Percentiles rank a stretch among this genome's conserved stretches.
Evolutionary conservation across 1,140 invertebrate genomes (phyloP).

Genomic region (Conus ventricosus): DNA sequence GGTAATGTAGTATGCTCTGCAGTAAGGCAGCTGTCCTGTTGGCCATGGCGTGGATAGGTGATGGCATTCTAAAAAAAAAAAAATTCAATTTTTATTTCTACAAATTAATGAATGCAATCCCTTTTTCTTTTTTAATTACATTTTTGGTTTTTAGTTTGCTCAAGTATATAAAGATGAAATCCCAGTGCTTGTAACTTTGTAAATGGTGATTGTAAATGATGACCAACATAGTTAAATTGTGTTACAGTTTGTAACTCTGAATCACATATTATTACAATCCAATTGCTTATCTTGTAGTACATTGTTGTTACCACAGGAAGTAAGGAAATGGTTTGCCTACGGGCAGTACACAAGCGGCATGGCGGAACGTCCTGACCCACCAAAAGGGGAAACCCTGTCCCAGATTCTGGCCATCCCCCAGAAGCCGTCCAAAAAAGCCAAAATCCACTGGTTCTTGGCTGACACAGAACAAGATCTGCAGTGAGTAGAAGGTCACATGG

Average conservation of each 20-base stretch:
- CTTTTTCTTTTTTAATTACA: not conserved
- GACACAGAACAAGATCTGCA: slow-evolving; percentile 51
- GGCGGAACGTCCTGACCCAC: slow-evolving; percentile 60
- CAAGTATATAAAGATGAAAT: not conserved
- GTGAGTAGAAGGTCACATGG: slow-evolving; percentile 44
- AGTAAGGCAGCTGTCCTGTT: too few relatives aligned
- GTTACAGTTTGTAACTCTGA: not conserved
- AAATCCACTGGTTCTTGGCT: slow-evolving; percentile 62
- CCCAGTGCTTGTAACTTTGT: not conserved
- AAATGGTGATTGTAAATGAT: not conserved
- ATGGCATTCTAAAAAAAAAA: too few relatives aligned
- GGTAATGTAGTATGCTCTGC: too few relatives aligned
- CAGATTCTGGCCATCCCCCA: slow-evolving; percentile 60
- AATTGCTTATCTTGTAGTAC: not conserved
- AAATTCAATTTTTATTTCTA: too few relatives aligned
- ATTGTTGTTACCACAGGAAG: slow-evolving; percentile 53
- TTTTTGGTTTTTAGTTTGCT: not conserved
- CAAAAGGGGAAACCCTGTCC: slow-evolving; percentile 40
- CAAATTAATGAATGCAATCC: too few relatives aligned
- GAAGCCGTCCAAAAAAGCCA: slow-evolving; percentile 59
- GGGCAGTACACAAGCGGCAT: slow-evolving; percentile 61
- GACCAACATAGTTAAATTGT: not conserved
- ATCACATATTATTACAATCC: not conserved
- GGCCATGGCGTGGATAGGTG: too few relatives aligned
- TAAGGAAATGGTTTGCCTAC: slow-evolving; percentile 68